These are phyloP conservation scores for Tauraco erythrolophus DNA, from an alignment of 2,113 vertebrate species.

Conservation along the genomic window DNA sequence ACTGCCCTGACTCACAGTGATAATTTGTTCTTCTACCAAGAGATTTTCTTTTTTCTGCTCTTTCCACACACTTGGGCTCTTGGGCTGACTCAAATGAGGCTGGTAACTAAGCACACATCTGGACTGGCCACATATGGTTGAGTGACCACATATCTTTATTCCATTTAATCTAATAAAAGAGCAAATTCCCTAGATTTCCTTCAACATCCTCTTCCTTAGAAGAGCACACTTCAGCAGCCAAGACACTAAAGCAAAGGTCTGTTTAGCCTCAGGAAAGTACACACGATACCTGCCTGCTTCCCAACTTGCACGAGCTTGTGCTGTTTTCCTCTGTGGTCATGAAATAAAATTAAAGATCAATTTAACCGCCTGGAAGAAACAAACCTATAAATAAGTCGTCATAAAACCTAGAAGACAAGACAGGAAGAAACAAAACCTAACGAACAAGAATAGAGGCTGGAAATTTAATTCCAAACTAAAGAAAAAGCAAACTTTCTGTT, in stretches of 20 bases:
- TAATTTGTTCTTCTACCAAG: not conserved
- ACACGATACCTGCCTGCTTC: slow-evolving; percentile 20
- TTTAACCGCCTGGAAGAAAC: slow-evolving; percentile 60
- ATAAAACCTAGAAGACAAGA: slow-evolving; percentile 48
- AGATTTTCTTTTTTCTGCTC: not conserved
- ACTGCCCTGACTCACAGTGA: not conserved
- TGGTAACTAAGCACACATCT: not conserved
- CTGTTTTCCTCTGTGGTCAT: slow-evolving; percentile 47
- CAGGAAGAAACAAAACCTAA: slow-evolving; percentile 56
- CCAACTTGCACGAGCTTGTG: slow-evolving; percentile 50
- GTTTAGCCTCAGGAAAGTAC: slow-evolving; percentile 52
- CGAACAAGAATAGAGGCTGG: not conserved
- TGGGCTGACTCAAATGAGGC: not conserved
- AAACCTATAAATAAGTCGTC: slow-evolving; percentile 62
- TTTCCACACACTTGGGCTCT: not conserved
- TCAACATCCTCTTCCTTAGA: not conserved
- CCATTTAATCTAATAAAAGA: not conserved
- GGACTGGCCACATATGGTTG: rapidly evolving
- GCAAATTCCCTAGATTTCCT: not conserved
- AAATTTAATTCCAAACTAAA: slow-evolving; percentile 23
- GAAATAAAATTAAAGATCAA: slow-evolving; percentile 69
- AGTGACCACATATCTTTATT: not conserved
- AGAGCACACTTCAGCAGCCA: not conserved
- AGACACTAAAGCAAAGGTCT: not conserved
- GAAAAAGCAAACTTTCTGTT: not conserved